Conservation (phyloP, 1,140 invertebrate genomes). For the Dinoponera quadriceps region DNA sequence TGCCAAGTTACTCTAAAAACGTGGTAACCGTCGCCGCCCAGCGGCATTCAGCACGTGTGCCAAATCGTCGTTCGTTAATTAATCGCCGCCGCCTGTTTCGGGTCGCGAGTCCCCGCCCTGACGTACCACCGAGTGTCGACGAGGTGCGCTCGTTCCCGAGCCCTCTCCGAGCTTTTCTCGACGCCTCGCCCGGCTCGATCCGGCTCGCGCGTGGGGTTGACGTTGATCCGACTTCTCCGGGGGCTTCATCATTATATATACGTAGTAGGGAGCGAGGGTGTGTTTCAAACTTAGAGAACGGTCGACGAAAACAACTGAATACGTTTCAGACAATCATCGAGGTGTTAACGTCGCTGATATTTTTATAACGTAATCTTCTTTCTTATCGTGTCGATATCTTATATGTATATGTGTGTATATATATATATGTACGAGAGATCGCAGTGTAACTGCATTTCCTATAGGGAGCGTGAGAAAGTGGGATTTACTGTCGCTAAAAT, state of each 20-base stretch:
- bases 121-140: constrained; percentile 46
- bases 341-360: constrained; percentile 24
- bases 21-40: constrained; percentile 11
- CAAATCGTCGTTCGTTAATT: constrained; percentile 74
- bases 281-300: constrained; percentile 5
- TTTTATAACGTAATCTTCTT: constrained; percentile 36
- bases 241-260: no score
- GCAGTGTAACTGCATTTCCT: constrained; percentile 10
- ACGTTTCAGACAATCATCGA: constrained; percentile 33
- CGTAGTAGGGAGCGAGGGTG: not conserved
- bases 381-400: constrained; percentile 18
- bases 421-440: not conserved
- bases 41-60: constrained; percentile 75
- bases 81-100: constrained; percentile 45
- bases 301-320: not conserved
- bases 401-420: not conserved
- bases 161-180: not conserved
- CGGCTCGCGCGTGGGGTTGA: not conserved
- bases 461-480: not conserved
- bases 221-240: no score
- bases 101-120: constrained; percentile 23
- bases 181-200: not conserved
- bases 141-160: constrained; percentile 39
- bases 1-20: constrained; percentile 76
- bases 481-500: not conserved